A percentile compares a stretch with the other conserved stretches of the same genome.
These are phyloP conservation scores for Carapus acus DNA, from an alignment of 2,797 vertebrate species.

Conservation along the genomic window DNA sequence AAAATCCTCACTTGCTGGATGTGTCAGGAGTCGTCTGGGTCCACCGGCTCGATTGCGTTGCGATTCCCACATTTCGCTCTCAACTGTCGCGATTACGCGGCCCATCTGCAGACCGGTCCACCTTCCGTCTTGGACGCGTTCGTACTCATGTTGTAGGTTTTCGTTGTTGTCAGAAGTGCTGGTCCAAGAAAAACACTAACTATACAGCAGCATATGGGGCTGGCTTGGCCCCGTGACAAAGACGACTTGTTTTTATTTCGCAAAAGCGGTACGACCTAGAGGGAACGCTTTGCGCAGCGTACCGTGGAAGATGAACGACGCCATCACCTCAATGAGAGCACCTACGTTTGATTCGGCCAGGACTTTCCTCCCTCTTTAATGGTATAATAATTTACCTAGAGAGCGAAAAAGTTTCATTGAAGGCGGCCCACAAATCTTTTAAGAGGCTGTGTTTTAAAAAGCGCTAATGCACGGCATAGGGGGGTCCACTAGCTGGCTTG, in stretches of 20 bases:
- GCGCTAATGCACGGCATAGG: conserved; percentile 32
- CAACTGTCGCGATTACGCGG: conserved; percentile 54
- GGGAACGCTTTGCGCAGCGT: conserved; percentile 53
- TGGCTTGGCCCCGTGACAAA: conserved; percentile 56
- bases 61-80: conserved; percentile 52
- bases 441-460: conserved; percentile 50
- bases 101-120: conserved; percentile 44
- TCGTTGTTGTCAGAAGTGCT: conserved; percentile 18
- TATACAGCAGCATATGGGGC: conserved; percentile 28
- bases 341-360: conserved; percentile 36
- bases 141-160: conserved; percentile 43
- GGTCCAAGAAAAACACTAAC: conserved; percentile 52
- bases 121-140: conserved; percentile 42
- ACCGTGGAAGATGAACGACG: conserved; percentile 50
- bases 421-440: conserved; percentile 46
- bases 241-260: conserved; percentile 54
- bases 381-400: conserved; percentile 42
- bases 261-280: conserved; percentile 53
- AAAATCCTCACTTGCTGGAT: conserved; percentile 33
- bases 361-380: conserved; percentile 34
- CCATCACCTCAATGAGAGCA: conserved; percentile 51
- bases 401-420: conserved; percentile 25
- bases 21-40: conserved; percentile 41
- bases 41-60: conserved; percentile 49
- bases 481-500: conserved; percentile 34